Base-by-base conservation (phyloP, 2,113 vertebrate species). In the Neolamprologus fasciatus region DNA sequence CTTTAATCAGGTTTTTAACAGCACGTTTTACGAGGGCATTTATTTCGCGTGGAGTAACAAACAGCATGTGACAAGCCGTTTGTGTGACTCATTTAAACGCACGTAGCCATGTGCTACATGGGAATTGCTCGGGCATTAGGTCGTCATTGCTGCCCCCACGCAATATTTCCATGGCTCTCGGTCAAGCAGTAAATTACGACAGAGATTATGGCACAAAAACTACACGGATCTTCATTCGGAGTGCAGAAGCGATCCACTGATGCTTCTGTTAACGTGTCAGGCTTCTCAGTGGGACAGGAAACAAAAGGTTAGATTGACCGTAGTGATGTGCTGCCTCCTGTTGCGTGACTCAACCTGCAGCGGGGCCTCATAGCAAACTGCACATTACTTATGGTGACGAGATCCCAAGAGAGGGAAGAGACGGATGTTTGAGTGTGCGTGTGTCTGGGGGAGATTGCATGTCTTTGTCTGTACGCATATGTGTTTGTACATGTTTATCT, bases 321-420 rank as follows among this genome's bases (percentile, higher is more conserved):
- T 97, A 94, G 94, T 95, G 95, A 96, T 96, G 94, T 68, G 91
- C 93, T 94, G 96, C 95, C 95, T 93, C 88, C 93, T 82, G 93
- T 98, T 96, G 97, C 97, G 96, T 98, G 97, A 98, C 97, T 97
- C 92, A 89, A 94, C 94, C 96, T 93, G 94, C 92, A 94, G 92
- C 83, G 53, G 92, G 91, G 92, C 91, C 95, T 93, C 94, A 92
- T 83, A 94, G 96, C 94, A 97, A 96, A 96, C 95, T 94, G 89
- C 81, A 89, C 47, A 86, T 89, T 88, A 58, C 95, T 96, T 93
- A 91, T 94, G 94, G 95, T 91, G 91, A 96, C 93, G 9, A 6
- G 79, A 93, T 96, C 96, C 95, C 96, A 95, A 84, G 92, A 96
- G 96, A 96, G 86, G 51, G 93, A 45, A 54, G 7, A 82, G 89